Base-by-base conservation (phyloP, 2,113 vertebrate species). In the Callaeas wilsoni region DNA sequence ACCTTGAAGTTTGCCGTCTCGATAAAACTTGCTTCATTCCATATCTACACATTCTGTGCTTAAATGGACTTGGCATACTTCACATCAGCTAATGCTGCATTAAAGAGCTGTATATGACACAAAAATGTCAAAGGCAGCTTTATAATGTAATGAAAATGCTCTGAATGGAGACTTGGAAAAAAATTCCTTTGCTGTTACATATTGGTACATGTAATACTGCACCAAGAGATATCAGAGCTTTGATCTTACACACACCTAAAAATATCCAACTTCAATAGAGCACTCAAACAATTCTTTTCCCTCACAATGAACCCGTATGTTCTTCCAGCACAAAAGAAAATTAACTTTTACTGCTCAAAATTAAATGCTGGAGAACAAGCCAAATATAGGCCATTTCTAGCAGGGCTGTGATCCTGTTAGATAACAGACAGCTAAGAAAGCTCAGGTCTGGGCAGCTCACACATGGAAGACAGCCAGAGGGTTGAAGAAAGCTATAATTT, bases 211-310 rank as follows among this genome's bases (percentile, higher is more conserved):
- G 86, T 95, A 95, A 97, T 93, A 96, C 93, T 97, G 94, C 94
- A 96, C 91, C 96, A 95, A 96, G 86, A 97, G 94, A 95, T 97
- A 97, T 95, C 96, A 96, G 92, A 95, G 91, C 94, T 94, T 91
- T 97, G 97, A 87, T 92, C 89, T 94, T 80, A 85, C 91, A 96
- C 0, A 6, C 86, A 88, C 94, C 93, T 96, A 94, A 88, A 97
- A 97, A 97, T 94, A 97, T 53, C 86, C 12, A 20, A 52, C 90
- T 96, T 97, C 95, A 94, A 77, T 93, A 97, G 93, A 95, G 88
- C 21, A 35, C 92, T 97, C 97, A 96, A 88, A 92, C 75, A 93
- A 93, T 95, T 94, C 87, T 90, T 95, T 29, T 95, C 47, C 41
- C 37, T 97, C 80, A 95, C 92, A 96, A 96, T 88, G 95, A 95